Evolutionary conservation across 2,888 invertebrate species (phyloP).

Genomic region (Leptopilina myrica): DNA sequence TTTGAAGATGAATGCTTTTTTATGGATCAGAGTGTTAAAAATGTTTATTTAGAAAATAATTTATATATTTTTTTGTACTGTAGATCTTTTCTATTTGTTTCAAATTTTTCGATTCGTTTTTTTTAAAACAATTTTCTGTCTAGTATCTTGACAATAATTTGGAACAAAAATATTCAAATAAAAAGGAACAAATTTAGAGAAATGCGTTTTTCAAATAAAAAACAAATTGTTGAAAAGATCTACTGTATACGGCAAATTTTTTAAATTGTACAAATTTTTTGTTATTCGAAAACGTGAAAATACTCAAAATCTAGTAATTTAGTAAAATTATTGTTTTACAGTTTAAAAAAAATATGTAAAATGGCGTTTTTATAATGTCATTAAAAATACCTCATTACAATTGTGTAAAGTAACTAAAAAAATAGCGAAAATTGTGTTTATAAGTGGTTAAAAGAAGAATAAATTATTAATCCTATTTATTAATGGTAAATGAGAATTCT

Average conservation of each 20-base stretch:
- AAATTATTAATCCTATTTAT: slow-evolving; percentile 33
- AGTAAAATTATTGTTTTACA: not conserved
- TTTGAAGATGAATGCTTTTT: not conserved
- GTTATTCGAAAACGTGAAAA: slow-evolving; percentile 1
- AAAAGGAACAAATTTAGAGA: not conserved
- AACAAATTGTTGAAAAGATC: not conserved
- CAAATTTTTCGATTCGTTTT: not conserved
- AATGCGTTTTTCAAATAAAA: not conserved
- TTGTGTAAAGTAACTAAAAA: slow-evolving; percentile 18
- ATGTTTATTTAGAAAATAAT: not conserved
- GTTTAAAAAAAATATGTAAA: not conserved
- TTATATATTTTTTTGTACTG: not conserved
- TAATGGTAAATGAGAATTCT: not conserved
- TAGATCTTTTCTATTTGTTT: slow-evolving; percentile 12
- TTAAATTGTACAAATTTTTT: not conserved
- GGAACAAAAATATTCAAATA: not conserved
- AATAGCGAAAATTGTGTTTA: slow-evolving; percentile 1
- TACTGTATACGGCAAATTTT: slow-evolving; percentile 4
- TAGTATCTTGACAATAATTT: not conserved
- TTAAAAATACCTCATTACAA: slow-evolving; percentile 22
- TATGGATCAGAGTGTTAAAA: not conserved
- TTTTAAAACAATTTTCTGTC: not conserved
- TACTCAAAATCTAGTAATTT: slow-evolving; percentile 7
- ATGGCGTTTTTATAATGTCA: not conserved
- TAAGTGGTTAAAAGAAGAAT: slow-evolving; percentile 21